These are phyloP conservation scores for Loxodonta africana DNA, from an alignment of 2,113 vertebrate species.

Conservation along the genomic window DNA sequence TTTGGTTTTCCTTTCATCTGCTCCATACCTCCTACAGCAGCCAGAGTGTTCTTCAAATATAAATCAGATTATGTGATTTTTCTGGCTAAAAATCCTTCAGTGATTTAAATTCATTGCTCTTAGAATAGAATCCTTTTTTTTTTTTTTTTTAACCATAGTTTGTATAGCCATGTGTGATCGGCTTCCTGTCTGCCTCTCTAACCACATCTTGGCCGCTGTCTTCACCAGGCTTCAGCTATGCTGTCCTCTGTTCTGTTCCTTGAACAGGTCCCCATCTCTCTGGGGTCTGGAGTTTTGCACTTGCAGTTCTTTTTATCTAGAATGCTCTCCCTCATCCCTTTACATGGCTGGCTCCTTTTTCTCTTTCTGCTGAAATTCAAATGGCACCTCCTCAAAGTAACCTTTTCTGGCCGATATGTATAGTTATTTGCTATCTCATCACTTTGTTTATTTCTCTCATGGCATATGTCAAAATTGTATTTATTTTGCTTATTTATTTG, in stretches of 20 bases:
- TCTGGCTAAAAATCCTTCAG: not conserved
- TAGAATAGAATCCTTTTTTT: not conserved
- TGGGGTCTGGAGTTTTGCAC: not conserved
- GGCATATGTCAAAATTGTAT: not conserved
- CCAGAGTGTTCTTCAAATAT: not conserved
- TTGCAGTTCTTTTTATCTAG: not conserved
- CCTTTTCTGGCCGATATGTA: not conserved
- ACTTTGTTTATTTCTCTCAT: constrained; percentile 23
- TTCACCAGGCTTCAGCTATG: not conserved
- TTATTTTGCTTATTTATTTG: constrained; percentile 52
- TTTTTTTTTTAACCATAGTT: not conserved
- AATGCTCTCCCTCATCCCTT: not conserved
- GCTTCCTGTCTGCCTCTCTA: not conserved
- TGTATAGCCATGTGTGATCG: not conserved
- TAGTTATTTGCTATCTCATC: not conserved
- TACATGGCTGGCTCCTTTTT: not conserved
- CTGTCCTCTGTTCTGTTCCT: not conserved
- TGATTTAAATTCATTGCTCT: not conserved
- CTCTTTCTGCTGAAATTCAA: constrained; percentile 10
- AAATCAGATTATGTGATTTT: not conserved
- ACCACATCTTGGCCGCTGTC: not conserved
- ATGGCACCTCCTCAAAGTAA: not conserved
- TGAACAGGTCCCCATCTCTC: not conserved
- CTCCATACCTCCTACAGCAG: not conserved
- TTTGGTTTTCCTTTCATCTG: not conserved